Percentiles rank a stretch among this genome's conserved stretches.
Conservation (phyloP, 2,113 vertebrate species). For the Bos javanicus region DNA sequence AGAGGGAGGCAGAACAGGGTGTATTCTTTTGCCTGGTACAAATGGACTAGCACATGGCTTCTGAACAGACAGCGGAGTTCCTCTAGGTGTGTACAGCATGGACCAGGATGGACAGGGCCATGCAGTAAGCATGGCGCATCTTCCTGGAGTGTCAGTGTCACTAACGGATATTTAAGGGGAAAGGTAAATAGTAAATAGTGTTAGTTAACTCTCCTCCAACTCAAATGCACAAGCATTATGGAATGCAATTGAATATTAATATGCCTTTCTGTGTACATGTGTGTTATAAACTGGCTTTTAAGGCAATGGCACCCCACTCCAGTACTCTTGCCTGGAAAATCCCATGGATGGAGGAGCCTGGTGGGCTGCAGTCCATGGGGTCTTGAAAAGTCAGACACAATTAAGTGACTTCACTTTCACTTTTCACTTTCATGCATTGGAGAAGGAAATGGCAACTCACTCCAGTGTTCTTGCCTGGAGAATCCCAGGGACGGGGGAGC, state of each 20-base stretch:
- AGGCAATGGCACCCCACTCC: not conserved
- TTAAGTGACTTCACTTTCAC: too few relatives aligned
- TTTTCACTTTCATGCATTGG: too few relatives aligned
- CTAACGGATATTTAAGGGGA: not conserved
- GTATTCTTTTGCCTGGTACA: not conserved
- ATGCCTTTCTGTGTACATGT: not conserved
- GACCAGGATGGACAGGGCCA: not conserved
- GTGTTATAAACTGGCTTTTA: not conserved
- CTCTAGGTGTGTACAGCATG: not conserved
- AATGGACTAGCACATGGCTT: not conserved
- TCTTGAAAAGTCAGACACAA: rapidly evolving
- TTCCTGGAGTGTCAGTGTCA: not conserved
- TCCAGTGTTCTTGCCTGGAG: too few relatives aligned
- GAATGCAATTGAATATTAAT: not conserved
- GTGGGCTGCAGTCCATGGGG: too few relatives aligned
- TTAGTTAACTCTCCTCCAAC: not conserved
- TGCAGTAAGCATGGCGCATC: not conserved
- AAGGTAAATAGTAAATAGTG: not conserved
- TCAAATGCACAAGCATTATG: not conserved
- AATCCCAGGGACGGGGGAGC: too few relatives aligned
- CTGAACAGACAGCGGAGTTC: not conserved
- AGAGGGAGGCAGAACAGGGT: not conserved
- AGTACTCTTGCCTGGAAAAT: too few relatives aligned
- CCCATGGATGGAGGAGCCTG: too few relatives aligned
- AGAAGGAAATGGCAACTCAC: too few relatives aligned